Evolutionary conservation across 2,888 invertebrate species (phyloP), one percentile per base, ranked within the genome.

Genomic region (Clanis bilineata): DNA sequence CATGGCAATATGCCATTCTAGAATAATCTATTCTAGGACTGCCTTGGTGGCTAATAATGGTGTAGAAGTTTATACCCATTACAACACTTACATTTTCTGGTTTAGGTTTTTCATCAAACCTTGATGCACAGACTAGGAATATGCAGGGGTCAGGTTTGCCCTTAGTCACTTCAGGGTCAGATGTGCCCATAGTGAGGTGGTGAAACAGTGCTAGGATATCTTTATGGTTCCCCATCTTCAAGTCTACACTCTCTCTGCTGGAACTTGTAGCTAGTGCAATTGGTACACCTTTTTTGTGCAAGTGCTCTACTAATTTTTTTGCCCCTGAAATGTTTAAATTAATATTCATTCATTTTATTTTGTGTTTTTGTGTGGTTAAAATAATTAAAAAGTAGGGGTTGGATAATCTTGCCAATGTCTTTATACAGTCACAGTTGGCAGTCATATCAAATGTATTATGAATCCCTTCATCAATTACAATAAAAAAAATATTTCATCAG

Each of bases 71-170:
- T n/a, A n/a, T n/a, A n/a, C n/a, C n/a, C 15, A 43, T 43, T 9
- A n/a, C 9, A 51, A 18, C 15, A 76, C 86, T 83, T 80, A 93
- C 94, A 79, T 93, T 77, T 75, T 93, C 92, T 12, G 95, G 93
- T n/a, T 86, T 81, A 0, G 96, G 95, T 67, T 93, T 91, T 61
- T 95, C 94, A 2, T 91, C 80, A 83, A 98, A 98, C 54, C 97
- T 91, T 28, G 92, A 90, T 0, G 96, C 96, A 74, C 96, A 95
- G 7, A 97, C 94, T 23, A 96, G 83, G 80, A 97, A 98, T 72
- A 97, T 96, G 74, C 97, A 96, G 0, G 98, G 98, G 45, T 95
- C 94, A 6, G 98, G 98, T 89, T 98, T 98, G 2, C 98, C 97
- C 58, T 93, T 90, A 65, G 94, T 95, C 0, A 98, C 97, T 66